Conservation (phyloP, 2,113 vertebrate genomes). For the Stegastes partitus region DNA sequence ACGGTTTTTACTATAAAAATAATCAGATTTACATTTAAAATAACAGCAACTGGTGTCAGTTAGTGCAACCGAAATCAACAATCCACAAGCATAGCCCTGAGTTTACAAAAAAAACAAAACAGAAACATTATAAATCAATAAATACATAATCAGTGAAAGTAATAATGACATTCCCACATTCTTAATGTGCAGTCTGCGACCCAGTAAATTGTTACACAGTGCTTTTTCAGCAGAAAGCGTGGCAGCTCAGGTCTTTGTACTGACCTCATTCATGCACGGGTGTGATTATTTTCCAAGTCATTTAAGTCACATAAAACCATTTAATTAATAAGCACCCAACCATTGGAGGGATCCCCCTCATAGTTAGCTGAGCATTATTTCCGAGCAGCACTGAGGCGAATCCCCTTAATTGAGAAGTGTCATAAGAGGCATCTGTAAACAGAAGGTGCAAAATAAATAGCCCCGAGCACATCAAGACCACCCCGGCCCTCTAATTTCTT, state of each 20-base stretch:
- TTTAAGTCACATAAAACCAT: conserved; percentile 80
- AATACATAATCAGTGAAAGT: conserved; percentile 43
- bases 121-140: conserved; percentile 39
- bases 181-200: conserved; percentile 22
- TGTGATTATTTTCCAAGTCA: conserved; percentile 77
- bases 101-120: conserved; percentile 21
- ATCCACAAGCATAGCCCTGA: conserved; percentile 13
- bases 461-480: conserved; percentile 51
- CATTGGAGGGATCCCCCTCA: conserved; percentile 74
- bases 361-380: conserved; percentile 74
- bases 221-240: conserved; percentile 60
- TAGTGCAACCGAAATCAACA: not conserved
- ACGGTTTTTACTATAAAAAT: no score
- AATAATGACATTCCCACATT: conserved; percentile 26
- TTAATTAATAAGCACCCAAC: conserved; percentile 79
- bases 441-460: conserved; percentile 67
- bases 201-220: conserved; percentile 27
- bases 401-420: conserved; percentile 79
- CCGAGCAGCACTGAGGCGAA: conserved; percentile 59
- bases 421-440: conserved; percentile 76
- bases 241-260: conserved; percentile 59
- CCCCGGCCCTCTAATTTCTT: conserved; percentile 45
- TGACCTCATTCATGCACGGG: conserved; percentile 63
- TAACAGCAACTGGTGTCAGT: not conserved
- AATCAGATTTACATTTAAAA: not conserved